phyloP scores from a whole-genome alignment of 2,797 vertebrate species.

The Clarias fuscus region DNA sequence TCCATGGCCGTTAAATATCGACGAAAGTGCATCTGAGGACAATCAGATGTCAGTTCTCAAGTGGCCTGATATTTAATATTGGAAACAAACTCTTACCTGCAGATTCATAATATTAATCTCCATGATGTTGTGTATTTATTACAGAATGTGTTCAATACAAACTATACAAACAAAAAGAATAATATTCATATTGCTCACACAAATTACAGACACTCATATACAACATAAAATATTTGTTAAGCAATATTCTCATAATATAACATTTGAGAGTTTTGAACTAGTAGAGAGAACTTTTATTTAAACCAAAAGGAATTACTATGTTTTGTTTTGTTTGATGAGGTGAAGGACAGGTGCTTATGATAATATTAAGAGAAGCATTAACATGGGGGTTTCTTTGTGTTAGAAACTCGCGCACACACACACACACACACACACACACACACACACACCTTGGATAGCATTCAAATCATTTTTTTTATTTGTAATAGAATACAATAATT shows the following conservation, averaged over 20 bases:
- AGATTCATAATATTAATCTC: conserved; percentile 1
- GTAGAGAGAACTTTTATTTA: too few relatives aligned
- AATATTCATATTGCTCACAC: neutral
- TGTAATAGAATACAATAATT: too few relatives aligned
- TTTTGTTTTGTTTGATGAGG: neutral
- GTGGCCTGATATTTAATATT: neutral
- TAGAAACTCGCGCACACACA: neutral
- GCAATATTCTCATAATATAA: neutral
- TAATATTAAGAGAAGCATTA: neutral
- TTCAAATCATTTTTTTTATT: neutral
- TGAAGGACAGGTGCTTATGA: neutral
- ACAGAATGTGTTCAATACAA: conserved; percentile 1
- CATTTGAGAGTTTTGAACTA: neutral
- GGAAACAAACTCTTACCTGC: neutral
- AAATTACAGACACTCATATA: neutral
- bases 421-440: too few relatives aligned
- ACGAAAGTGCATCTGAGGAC: conserved; percentile 30
- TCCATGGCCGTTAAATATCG: conserved; percentile 12
- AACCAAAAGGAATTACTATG: neutral
- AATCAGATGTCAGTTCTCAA: neutral
- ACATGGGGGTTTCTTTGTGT: neutral
- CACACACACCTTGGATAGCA: neutral
- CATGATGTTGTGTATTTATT: neutral
- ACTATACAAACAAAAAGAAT: neutral
- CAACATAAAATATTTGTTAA: neutral